These are phyloP conservation scores for Drosophila nigrodunni DNA, from an alignment of 1,140 invertebrate genomes.

Conservation along the genomic window DNA sequence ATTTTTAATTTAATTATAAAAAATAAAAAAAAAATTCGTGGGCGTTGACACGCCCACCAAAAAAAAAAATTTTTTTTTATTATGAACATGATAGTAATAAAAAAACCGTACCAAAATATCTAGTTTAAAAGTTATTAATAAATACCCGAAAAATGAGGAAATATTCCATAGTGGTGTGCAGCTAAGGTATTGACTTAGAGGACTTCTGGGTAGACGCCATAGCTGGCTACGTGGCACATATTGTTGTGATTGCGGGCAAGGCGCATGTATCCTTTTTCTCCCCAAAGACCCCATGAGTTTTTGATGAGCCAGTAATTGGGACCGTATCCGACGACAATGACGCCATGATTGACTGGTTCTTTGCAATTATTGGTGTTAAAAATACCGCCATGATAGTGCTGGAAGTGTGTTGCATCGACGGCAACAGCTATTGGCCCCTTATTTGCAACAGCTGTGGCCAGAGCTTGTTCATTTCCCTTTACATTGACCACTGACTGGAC, in stretches of 20 bases:
- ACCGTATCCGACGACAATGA: constrained; percentile 89
- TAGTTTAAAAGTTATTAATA: too few relatives aligned
- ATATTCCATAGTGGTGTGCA: too few relatives aligned
- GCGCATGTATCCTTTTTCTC: constrained; percentile 87
- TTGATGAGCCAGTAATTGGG: constrained; percentile 88
- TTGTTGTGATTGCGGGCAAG: constrained; percentile 86
- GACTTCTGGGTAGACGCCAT: constrained; percentile 14
- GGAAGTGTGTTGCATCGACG: constrained; percentile 19
- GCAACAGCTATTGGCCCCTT: constrained; percentile 80
- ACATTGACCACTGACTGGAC: constrained; percentile 86
- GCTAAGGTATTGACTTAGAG: background rate
- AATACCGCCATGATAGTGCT: constrained; percentile 20
- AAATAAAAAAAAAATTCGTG: too few relatives aligned
- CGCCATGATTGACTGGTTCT: constrained; percentile 86
- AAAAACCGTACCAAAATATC: too few relatives aligned
- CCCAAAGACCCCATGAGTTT: constrained; percentile 88
- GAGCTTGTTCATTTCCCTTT: constrained; percentile 87
- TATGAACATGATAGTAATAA: too few relatives aligned
- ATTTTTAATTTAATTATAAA: too few relatives aligned
- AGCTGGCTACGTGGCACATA: constrained; percentile 11
- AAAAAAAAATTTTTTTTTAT: too few relatives aligned
- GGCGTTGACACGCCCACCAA: too few relatives aligned
- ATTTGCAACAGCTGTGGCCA: constrained; percentile 89
- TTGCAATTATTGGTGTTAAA: constrained; percentile 87
- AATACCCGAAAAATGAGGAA: too few relatives aligned